phyloP scores from a whole-genome alignment of 1,140 invertebrate genomes.

The Penaeus japonicus region DNA sequence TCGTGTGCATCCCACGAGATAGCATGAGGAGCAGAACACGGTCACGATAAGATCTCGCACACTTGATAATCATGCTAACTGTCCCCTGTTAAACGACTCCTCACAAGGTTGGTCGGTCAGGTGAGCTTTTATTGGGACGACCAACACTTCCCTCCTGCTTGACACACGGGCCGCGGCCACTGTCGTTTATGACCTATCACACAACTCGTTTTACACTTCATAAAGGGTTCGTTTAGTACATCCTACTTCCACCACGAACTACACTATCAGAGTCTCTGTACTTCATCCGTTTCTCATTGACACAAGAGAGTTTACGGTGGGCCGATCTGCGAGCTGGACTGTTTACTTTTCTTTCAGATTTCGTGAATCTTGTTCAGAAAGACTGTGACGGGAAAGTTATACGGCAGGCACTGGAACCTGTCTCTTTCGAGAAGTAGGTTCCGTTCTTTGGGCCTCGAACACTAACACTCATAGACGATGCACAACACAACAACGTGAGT shows the following conservation, averaged over 20 bases:
- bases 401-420: too few relatives aligned
- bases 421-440: not conserved
- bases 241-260: not conserved
- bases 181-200: slow-evolving; percentile 43
- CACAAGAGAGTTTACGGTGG: too few relatives aligned
- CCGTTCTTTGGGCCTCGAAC: not conserved
- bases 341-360: not conserved
- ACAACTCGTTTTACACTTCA: slow-evolving; percentile 47
- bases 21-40: too few relatives aligned
- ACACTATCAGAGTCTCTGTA: not conserved
- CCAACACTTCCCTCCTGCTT: not conserved
- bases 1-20: too few relatives aligned
- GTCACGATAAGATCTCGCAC: too few relatives aligned
- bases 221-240: slow-evolving; percentile 27
- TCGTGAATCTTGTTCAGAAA: not conserved
- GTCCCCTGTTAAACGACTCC: too few relatives aligned
- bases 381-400: too few relatives aligned
- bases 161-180: not conserved
- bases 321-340: not conserved
- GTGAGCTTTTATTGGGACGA: slow-evolving; percentile 16
- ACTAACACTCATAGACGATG: not conserved
- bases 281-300: not conserved
- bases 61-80: too few relatives aligned
- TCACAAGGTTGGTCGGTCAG: not conserved
- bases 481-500: too few relatives aligned